These are phyloP conservation scores for Apotomis turbidana DNA, from an alignment of 2,888 invertebrate genomes.

Conservation along the genomic window DNA sequence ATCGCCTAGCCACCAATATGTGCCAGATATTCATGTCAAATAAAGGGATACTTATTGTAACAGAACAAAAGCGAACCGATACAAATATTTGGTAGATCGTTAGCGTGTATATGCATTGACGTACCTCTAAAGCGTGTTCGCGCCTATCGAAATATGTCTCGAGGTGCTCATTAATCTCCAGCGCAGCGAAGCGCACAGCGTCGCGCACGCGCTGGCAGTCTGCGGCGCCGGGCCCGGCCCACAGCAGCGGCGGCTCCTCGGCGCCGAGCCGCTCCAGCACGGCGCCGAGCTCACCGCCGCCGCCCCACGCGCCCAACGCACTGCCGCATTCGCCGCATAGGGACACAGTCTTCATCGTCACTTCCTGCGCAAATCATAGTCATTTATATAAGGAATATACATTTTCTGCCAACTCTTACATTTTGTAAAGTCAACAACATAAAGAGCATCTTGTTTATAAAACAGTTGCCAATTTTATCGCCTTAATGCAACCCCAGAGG, in stretches of 20 bases:
- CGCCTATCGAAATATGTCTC: conserved; percentile 97
- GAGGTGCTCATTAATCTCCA: conserved; percentile 97
- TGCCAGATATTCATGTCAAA: too few species aligned
- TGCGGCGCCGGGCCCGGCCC: conserved; percentile 90
- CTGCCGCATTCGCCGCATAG: conserved; percentile 62
- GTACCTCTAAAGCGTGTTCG: conserved; percentile 93
- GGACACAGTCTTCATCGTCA: conserved; percentile 88
- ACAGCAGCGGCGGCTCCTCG: conserved; percentile 94
- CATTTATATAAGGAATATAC: neutral
- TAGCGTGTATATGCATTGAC: too few species aligned
- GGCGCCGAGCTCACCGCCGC: conserved; percentile 66
- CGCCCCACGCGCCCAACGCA: conserved; percentile 45
- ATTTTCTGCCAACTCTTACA: too few species aligned
- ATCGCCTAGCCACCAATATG: too few species aligned
- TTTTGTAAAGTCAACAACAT: too few species aligned
- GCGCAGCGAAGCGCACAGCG: conserved; percentile 92
- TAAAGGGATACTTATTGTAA: too few species aligned
- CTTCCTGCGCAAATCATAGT: conserved; percentile 84
- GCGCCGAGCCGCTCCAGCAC: conserved; percentile 86
- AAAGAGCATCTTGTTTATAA: too few species aligned
- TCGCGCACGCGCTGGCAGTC: conserved; percentile 90
- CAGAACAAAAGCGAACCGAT: too few species aligned
- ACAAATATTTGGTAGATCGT: too few species aligned
- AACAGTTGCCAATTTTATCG: too few species aligned
- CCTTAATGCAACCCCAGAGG: too few species aligned